Conservation (phyloP, 2,888 invertebrate genomes). For the Drosophila recens region DNA sequence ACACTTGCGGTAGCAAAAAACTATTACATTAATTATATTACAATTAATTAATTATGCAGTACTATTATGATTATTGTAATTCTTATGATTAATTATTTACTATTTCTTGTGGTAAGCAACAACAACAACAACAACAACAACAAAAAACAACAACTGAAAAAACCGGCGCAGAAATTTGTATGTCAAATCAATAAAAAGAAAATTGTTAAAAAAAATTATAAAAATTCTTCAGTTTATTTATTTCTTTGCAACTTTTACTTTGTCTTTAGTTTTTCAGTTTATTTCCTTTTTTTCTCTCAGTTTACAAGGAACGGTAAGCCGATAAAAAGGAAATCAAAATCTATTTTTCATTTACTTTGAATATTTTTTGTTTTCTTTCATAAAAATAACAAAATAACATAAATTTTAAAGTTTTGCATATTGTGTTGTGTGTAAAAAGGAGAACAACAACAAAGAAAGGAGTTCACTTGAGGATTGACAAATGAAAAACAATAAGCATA, state of each 20-base stretch:
- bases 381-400: background rate
- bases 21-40: constrained; percentile 79
- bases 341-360: background rate
- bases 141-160: constrained; percentile 51
- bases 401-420: constrained; percentile 16
- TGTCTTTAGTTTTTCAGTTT: constrained; percentile 26
- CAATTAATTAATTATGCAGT: constrained; percentile 74
- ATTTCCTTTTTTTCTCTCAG: constrained; percentile 6
- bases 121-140: constrained; percentile 56
- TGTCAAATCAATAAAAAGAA: constrained; percentile 79
- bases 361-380: background rate
- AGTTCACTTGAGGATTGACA: constrained; percentile 38
- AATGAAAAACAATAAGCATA: constrained; percentile 50
- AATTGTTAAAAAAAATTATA: constrained; percentile 73
- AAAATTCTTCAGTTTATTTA: constrained; percentile 48
- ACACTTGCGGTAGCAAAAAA: constrained; percentile 78
- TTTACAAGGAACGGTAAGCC: background rate
- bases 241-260: constrained; percentile 19
- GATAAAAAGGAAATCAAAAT: background rate
- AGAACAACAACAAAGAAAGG: constrained; percentile 5
- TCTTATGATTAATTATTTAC: constrained; percentile 79
- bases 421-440: constrained; percentile 23
- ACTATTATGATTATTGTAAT: constrained; percentile 79
- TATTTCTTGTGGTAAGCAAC: constrained; percentile 72
- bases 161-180: constrained; percentile 79